phyloP scores from a whole-genome alignment of 37 sponge, comb jelly and placozoan genomes.

The Beroe forskalii region DNA sequence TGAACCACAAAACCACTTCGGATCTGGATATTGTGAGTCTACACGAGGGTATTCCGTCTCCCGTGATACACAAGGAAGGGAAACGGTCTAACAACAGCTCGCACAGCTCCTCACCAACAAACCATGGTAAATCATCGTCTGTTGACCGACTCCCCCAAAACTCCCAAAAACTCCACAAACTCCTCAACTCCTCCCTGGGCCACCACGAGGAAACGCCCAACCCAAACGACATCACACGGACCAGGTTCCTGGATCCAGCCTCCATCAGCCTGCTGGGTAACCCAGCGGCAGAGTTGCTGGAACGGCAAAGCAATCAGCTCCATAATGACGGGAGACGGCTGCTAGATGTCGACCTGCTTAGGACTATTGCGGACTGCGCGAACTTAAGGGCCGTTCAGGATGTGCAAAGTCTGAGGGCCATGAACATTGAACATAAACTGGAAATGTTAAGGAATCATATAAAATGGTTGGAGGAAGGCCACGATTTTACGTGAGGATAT shows the following conservation, averaged over 20 bases:
- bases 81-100: neutral
- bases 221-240: slow-evolving; percentile 19
- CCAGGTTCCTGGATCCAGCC: slow-evolving; percentile 29
- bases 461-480: slow-evolving; percentile 47
- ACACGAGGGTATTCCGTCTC: slow-evolving; percentile 41
- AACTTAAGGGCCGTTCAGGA: slow-evolving; percentile 46
- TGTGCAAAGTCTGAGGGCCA: slow-evolving; percentile 19
- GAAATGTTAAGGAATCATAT: slow-evolving; percentile 40
- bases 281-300: slow-evolving; percentile 45
- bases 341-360: slow-evolving; percentile 19
- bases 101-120: slow-evolving; percentile 19
- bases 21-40: neutral
- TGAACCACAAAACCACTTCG: neutral
- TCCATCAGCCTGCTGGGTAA: slow-evolving; percentile 30
- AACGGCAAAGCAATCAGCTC: slow-evolving; percentile 49
- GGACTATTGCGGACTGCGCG: slow-evolving; percentile 56
- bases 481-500: slow-evolving; percentile 42
- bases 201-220: neutral
- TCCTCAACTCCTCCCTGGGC: neutral
- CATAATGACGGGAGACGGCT: slow-evolving; percentile 21
- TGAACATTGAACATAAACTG: slow-evolving; percentile 55
- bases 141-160: neutral
- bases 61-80: slow-evolving; percentile 10
- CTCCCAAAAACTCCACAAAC: neutral
- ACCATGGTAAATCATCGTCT: neutral